Base-by-base conservation (phyloP, 2,797 vertebrate genomes). In the Myotis planiceps region DNA sequence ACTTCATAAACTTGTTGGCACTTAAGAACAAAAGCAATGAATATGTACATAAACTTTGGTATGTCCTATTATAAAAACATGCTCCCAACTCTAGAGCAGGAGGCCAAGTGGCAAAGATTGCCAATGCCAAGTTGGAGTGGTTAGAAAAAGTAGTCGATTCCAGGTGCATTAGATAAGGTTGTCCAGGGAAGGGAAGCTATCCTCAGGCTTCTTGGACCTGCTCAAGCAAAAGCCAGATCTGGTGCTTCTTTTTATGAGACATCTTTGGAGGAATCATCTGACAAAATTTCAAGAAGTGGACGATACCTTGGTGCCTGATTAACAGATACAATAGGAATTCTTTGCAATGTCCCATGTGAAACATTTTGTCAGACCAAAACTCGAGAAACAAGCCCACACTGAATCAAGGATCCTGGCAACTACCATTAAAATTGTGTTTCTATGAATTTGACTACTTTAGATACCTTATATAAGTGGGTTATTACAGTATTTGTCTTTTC, bases 31-130 rank as follows among this genome's bases (percentile, higher is more conserved):
- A 99, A 98, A 99, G 99, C 95, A 99, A 98, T 34, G 99, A 99
- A 98, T 99, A 99, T 93, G 97, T 99, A 65, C 99, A 99, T 97
- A 99, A 99, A 97, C 99, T 99, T 21, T 99, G 99, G 99, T 99
- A 96, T 98, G 99, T 99, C 60, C 98, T 99, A 34, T 95, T 99
- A 68, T 99, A 99, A 98, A 99, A 99, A 99, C 97, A 99, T 99
- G 99, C 98, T 99, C 96, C 97, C 99, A 85, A 99, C 99, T 7
- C 83, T 99, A 66, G 96, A 99, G 94, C 99, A 99, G 97, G 99
- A 99, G 97, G 96, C 99, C 16, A 99, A 98, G 97, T 96, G 99
- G 45, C 99, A 99, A 76, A 95, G 97, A 39, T 69, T 98, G 87
- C 97, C 95, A 32, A 99, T 99, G 99, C 99, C 99, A 0, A 99